Evolutionary conservation across 2,797 vertebrate species (phyloP).

Genomic region (Parotocinclus haroldoi): DNA sequence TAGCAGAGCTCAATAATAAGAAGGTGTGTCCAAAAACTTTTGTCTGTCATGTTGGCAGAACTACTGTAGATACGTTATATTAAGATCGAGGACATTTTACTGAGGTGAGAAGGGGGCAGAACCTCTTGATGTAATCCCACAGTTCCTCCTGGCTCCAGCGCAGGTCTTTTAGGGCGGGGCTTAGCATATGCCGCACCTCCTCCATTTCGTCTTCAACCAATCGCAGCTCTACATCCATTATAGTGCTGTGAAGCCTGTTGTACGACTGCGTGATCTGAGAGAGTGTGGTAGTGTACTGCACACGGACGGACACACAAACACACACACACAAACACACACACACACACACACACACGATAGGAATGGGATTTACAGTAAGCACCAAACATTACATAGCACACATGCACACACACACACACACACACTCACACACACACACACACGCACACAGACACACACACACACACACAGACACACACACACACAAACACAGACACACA

Average conservation of each 20-base stretch:
- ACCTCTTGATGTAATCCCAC: slow-evolving; percentile 68
- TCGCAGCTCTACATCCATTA: slow-evolving; percentile 67
- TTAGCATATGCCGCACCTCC: slow-evolving; percentile 59
- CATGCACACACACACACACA: slow-evolving; percentile 5
- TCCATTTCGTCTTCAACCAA: slow-evolving; percentile 63
- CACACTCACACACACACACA: background rate
- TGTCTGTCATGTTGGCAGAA: no score
- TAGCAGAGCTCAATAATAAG: no score
- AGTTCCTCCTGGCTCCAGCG: slow-evolving; percentile 69
- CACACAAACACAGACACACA: slow-evolving; percentile 8
- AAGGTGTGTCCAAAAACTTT: no score
- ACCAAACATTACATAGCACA: background rate
- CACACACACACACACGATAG: background rate
- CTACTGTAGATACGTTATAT: no score
- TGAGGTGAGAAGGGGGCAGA: no score
- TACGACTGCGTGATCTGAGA: slow-evolving; percentile 69
- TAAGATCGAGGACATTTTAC: no score
- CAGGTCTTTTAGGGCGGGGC: slow-evolving; percentile 60
- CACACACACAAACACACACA: slow-evolving; percentile 21
- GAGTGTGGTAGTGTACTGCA: slow-evolving; percentile 65
- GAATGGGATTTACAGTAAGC: no score
- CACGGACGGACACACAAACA: slow-evolving; percentile 7
- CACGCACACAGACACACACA: background rate
- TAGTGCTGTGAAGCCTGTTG: slow-evolving; percentile 68
- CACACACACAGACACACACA: background rate